Conservation (phyloP, 1,140 invertebrate genomes). For the Aporrectodea caliginosa region DNA sequence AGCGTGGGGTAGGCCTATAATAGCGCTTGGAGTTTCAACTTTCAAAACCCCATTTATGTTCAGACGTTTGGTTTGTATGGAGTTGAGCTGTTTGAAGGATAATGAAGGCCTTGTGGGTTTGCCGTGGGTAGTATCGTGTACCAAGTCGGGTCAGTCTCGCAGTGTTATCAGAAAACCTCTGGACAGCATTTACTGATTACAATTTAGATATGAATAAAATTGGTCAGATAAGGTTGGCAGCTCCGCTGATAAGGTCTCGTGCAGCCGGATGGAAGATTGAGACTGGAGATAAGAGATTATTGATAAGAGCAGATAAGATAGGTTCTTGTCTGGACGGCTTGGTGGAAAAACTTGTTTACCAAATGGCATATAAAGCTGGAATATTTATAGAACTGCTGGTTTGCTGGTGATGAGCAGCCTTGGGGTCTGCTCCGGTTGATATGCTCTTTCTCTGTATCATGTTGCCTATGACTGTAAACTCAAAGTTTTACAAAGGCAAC, state of each 20-base stretch:
- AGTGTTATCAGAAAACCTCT: not conserved
- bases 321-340: not conserved
- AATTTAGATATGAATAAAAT: slow-evolving; percentile 4
- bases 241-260: not conserved
- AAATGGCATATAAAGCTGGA: not conserved
- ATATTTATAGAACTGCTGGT: not conserved
- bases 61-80: too few species aligned
- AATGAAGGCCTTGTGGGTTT: not conserved
- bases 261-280: not conserved
- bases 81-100: not conserved
- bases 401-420: not conserved
- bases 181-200: slow-evolving; percentile 2
- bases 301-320: not conserved
- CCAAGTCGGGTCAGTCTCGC: not conserved
- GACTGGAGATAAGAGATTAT: not conserved
- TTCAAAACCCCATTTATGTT: too few species aligned
- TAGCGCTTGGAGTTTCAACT: too few species aligned
- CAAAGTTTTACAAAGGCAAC: too few species aligned
- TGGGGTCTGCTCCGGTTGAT: too few species aligned
- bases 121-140: not conserved
- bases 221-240: slow-evolving; percentile 1
- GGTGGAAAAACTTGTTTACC: not conserved
- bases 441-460: too few species aligned
- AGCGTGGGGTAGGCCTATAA: too few species aligned
- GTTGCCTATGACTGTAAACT: too few species aligned